Percentiles rank a stretch among this genome's conserved stretches.
Evolutionary conservation across 2,113 vertebrate species (phyloP).

Genomic region (Ursus arctos): DNA sequence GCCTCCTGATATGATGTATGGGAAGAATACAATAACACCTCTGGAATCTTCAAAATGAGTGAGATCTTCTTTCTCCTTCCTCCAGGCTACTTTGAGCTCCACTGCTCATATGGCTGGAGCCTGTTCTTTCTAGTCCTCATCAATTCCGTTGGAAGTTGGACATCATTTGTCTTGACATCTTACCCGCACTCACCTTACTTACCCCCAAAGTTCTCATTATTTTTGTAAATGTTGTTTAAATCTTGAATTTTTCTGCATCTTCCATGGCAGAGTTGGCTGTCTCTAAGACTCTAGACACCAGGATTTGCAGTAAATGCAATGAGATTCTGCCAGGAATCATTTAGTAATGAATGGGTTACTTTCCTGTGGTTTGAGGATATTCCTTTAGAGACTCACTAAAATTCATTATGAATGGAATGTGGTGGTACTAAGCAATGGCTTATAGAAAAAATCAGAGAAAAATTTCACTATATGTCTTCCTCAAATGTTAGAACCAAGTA

Average conservation of each 20-base stretch:
- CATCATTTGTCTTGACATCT: not conserved
- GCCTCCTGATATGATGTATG: not conserved
- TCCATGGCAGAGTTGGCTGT: not conserved
- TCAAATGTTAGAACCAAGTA: slow-evolving; percentile 8
- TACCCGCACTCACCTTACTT: not conserved
- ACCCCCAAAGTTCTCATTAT: not conserved
- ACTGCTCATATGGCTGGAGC: not conserved
- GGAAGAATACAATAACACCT: not conserved
- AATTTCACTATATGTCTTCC: not conserved
- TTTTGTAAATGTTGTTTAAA: slow-evolving; percentile 25
- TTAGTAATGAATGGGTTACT: not conserved
- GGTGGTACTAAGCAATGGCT: not conserved
- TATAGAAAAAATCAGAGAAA: not conserved
- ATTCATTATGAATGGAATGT: not conserved
- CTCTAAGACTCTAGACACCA: not conserved
- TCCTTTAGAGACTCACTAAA: slow-evolving; percentile 40
- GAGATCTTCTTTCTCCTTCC: not conserved
- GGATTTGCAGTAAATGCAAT: not conserved
- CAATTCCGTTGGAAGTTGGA: not conserved
- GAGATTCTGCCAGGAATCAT: not conserved
- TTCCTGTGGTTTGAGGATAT: not conserved
- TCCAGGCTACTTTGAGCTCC: not conserved
- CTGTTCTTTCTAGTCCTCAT: not conserved
- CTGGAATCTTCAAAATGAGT: not conserved
- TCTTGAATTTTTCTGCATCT: not conserved